These are phyloP conservation scores for Euura saliciscinereae DNA, from an alignment of 1,140 invertebrate species.

Conservation along the genomic window DNA sequence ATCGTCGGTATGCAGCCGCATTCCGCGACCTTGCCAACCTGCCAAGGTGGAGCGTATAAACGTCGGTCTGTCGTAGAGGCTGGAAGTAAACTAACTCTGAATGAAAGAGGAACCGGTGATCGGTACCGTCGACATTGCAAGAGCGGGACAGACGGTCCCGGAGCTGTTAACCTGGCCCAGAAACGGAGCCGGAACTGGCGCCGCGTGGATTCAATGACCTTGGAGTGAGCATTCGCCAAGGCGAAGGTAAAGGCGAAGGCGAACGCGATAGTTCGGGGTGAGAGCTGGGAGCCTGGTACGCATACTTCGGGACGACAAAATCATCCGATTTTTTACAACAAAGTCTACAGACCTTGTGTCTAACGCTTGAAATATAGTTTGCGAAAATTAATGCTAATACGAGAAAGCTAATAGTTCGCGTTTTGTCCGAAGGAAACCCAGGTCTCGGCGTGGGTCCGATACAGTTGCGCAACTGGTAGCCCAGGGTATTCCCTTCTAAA, in stretches of 20 bases:
- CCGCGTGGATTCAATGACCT: neutral
- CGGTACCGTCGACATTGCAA: too few species aligned
- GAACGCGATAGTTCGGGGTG: neutral
- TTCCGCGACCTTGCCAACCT: neutral
- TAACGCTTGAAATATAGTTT: too few species aligned
- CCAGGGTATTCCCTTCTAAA: constrained; percentile 4
- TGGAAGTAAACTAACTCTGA: neutral
- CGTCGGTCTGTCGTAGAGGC: neutral
- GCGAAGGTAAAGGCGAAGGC: neutral
- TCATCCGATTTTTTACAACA: too few species aligned
- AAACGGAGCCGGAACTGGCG: neutral
- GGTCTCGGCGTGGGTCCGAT: too few species aligned
- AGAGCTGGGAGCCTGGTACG: neutral
- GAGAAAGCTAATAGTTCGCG: too few species aligned
- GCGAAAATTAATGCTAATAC: too few species aligned
- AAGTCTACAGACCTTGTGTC: too few species aligned
- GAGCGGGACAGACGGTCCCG: neutral
- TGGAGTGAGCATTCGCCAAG: neutral
- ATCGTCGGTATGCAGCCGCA: neutral
- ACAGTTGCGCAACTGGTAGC: neutral
- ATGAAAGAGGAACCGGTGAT: neutral
- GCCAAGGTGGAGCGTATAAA: neutral
- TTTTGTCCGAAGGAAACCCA: neutral
- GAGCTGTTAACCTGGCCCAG: neutral
- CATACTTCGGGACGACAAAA: neutral